Percentiles rank a stretch among this genome's conserved stretches.
These are phyloP conservation scores for Isaurus tuberculatus DNA, from an alignment of 92 coral and sea anemone species.

Conservation along the genomic window DNA sequence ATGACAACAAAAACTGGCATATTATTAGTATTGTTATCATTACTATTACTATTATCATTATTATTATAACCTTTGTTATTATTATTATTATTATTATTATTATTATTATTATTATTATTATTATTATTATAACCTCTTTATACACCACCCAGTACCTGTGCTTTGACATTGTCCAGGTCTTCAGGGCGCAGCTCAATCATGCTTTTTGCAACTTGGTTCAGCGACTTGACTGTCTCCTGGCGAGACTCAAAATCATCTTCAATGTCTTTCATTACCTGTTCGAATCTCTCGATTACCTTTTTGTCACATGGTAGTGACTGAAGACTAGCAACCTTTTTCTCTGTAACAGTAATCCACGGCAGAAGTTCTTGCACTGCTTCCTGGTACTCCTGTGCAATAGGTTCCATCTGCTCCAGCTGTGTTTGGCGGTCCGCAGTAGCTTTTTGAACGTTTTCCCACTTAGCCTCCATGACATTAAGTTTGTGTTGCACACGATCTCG, in stretches of 20 bases:
- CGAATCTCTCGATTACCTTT: conserved; percentile 73
- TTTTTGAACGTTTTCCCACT: conserved; percentile 84
- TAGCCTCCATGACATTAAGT: conserved; percentile 68
- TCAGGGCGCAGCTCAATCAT: conserved; percentile 79
- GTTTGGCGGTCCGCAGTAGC: conserved; percentile 76
- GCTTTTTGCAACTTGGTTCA: conserved; percentile 72
- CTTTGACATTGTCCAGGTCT: conserved; percentile 68
- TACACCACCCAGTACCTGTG: conserved; percentile 39
- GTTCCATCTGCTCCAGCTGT: conserved; percentile 81
- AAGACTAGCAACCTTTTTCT: conserved; percentile 74
- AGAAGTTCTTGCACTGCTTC: conserved; percentile 69
- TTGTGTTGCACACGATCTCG: conserved; percentile 84
- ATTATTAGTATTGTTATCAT: too few species aligned
- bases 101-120: too few species aligned
- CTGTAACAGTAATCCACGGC: conserved; percentile 82
- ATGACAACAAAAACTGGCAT: too few species aligned
- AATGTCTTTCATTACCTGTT: conserved; percentile 72
- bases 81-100: too few species aligned
- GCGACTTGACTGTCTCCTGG: conserved; percentile 57
- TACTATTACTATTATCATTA: too few species aligned
- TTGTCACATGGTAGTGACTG: conserved; percentile 82
- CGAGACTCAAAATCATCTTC: conserved; percentile 66
- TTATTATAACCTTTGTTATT: too few species aligned
- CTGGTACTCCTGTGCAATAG: conserved; percentile 80
- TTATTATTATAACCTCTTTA: background rate